Conservation (phyloP, 2,888 invertebrate species). For the Ligdia adustata region DNA sequence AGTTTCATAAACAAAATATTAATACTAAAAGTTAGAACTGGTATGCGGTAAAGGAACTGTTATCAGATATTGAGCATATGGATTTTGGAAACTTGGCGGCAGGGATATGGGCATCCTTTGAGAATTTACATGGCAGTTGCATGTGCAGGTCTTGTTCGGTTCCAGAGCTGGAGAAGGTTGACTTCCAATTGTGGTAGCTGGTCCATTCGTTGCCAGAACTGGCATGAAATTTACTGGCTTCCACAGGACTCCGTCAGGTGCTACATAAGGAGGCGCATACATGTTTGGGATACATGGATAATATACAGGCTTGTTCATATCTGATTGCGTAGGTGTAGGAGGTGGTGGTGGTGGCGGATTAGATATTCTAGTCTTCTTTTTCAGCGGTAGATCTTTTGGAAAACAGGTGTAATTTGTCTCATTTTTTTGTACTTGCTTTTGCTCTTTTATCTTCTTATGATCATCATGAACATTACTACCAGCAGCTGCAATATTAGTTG, state of each 20-base stretch:
- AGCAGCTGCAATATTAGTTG: not conserved
- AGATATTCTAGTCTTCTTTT: conserved; percentile 6
- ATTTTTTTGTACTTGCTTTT: not conserved
- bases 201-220: conserved; percentile 38
- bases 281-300: conserved; percentile 45
- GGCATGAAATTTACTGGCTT: conserved; percentile 53
- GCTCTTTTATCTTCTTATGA: conserved; percentile 3
- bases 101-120: conserved; percentile 29
- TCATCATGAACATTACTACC: not conserved
- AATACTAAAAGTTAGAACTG: conserved; percentile 14
- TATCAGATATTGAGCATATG: conserved; percentile 53
- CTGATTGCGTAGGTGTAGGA: conserved; percentile 8
- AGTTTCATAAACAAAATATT: too few relatives aligned
- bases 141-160: conserved; percentile 47
- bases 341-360: conserved; percentile 1
- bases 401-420: not conserved
- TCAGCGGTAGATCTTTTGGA: conserved; percentile 7
- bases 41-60: conserved; percentile 43
- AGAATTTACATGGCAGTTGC: conserved; percentile 52
- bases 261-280: conserved; percentile 47
- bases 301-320: conserved; percentile 31
- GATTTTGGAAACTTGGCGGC: conserved; percentile 33
- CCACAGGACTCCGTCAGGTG: conserved; percentile 55
- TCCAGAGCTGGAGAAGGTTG: conserved; percentile 28
- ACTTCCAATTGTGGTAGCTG: conserved; percentile 28